Evolutionary conservation across 2,888 invertebrate species (phyloP).

Genomic region (Cheilosia soror): DNA sequence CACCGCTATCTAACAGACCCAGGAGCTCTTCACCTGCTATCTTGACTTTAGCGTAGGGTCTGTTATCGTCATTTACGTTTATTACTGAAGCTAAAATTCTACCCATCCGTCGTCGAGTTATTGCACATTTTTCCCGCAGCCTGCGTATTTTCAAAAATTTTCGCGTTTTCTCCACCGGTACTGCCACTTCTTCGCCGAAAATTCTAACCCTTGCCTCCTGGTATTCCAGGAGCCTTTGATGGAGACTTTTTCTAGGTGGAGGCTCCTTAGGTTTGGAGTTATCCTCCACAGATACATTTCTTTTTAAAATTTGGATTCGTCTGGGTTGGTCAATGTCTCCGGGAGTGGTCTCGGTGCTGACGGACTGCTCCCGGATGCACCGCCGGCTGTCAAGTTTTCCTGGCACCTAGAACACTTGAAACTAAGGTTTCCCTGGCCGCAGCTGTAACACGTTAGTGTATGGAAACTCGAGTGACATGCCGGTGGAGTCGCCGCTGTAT

Average conservation of each 20-base stretch:
- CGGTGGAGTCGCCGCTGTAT: too few species aligned
- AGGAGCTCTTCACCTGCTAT: neutral
- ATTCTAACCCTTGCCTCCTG: neutral
- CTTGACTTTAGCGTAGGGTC: conserved; percentile 7
- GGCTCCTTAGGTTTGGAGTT: too few species aligned
- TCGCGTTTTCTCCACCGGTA: neutral
- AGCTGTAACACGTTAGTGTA: too few species aligned
- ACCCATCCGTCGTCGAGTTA: neutral
- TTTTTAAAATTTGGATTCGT: too few species aligned
- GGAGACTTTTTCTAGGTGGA: neutral
- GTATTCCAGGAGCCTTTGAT: neutral
- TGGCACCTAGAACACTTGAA: too few species aligned
- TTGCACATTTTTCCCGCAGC: neutral
- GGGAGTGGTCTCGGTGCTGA: too few species aligned
- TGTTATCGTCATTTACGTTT: conserved; percentile 6
- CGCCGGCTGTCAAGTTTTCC: too few species aligned
- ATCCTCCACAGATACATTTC: too few species aligned
- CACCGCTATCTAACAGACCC: conserved; percentile 20
- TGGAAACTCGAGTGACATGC: too few species aligned
- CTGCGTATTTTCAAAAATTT: neutral
- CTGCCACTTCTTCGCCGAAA: neutral
- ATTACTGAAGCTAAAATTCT: neutral
- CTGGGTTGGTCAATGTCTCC: too few species aligned
- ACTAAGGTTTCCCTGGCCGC: too few species aligned
- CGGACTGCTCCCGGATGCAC: too few species aligned